These are phyloP conservation scores for Micoletzkya japonica DNA, from an alignment of 2,888 invertebrate species.

Conservation along the genomic window DNA sequence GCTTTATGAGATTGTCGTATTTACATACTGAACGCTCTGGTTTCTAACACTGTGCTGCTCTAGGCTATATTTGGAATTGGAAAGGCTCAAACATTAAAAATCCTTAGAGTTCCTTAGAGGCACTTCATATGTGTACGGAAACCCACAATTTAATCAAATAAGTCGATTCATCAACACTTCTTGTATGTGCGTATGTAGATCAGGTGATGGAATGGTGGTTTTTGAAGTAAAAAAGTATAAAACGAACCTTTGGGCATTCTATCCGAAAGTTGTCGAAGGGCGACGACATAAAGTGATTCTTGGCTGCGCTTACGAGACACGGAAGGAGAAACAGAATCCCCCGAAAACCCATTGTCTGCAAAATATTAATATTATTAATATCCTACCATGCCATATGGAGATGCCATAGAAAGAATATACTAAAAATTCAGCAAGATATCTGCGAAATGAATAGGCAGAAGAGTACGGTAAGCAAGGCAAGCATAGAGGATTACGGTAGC, in stretches of 20 bases:
- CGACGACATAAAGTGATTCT: conserved; percentile 55
- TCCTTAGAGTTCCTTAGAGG: no score
- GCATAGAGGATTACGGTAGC: background rate
- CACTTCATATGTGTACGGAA: no score
- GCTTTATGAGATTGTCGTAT: no score
- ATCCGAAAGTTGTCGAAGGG: conserved; percentile 63
- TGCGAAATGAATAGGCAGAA: background rate
- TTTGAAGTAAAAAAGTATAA: no score
- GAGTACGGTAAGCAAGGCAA: conserved; percentile 1
- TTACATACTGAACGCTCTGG: no score
- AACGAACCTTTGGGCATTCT: conserved; percentile 56
- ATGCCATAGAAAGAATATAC: background rate
- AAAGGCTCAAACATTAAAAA: no score
- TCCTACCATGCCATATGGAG: background rate
- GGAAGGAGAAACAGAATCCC: conserved; percentile 17
- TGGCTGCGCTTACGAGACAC: conserved; percentile 22
- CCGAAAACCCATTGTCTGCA: no score
- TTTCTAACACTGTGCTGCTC: background rate
- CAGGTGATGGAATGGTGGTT: no score
- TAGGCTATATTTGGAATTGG: background rate
- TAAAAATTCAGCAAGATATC: no score
- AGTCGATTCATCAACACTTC: no score
- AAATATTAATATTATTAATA: background rate
- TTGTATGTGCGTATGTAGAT: no score
- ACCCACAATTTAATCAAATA: no score